A percentile compares a stretch with the other conserved stretches of the same genome.
Conservation (phyloP, 1,140 invertebrate genomes). For the Hormaphis cornu region DNA sequence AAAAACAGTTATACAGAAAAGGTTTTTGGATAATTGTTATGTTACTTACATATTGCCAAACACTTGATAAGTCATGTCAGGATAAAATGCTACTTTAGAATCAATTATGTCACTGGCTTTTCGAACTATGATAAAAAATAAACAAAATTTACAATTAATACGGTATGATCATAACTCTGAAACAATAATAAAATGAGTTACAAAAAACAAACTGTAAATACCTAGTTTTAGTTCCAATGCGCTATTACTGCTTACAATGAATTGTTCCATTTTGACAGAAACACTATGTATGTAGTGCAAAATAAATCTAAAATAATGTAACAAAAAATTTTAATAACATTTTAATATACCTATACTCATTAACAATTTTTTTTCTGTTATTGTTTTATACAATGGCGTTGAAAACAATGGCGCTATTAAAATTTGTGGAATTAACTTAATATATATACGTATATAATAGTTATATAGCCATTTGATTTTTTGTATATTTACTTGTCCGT, state of each 20-base stretch:
- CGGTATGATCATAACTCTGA: no score
- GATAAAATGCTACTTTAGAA: constrained; percentile 61
- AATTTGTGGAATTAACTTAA: no score
- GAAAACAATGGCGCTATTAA: no score
- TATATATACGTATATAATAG: no score
- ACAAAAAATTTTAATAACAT: no score
- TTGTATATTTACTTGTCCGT: no score
- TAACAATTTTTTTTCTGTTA: no score
- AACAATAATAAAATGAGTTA: not conserved
- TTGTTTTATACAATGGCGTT: no score
- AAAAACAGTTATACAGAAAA: constrained; percentile 19
- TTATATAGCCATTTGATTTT: no score
- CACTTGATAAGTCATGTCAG: constrained; percentile 88
- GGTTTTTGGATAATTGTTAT: not conserved
- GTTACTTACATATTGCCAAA: constrained; percentile 68
- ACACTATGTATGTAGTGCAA: not conserved
- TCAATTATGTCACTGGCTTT: constrained; percentile 59
- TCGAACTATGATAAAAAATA: constrained; percentile 49
- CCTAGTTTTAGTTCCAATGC: not conserved
- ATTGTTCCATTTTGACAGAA: not conserved
- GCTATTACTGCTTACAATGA: constrained; percentile 13
- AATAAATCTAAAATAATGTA: not conserved
- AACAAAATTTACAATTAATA: not conserved
- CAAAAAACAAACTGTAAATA: not conserved
- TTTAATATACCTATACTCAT: no score